These are phyloP conservation scores for Peromyscus maniculatus DNA, from an alignment of 2,113 vertebrate species.

Conservation along the genomic window DNA sequence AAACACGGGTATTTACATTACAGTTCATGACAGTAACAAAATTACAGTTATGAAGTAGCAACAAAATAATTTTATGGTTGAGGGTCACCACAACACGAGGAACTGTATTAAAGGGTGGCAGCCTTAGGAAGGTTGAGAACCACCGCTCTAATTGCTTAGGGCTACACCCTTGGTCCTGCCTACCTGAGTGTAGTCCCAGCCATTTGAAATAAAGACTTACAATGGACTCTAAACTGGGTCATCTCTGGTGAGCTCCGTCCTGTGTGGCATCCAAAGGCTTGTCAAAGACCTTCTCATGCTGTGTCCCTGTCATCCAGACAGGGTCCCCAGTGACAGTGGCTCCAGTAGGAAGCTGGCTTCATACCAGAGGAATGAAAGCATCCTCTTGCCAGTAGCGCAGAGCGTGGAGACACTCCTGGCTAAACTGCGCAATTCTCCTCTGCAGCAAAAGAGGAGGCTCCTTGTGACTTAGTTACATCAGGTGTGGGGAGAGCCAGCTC, in stretches of 20 bases:
- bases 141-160: neutral
- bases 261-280: neutral
- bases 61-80: neutral
- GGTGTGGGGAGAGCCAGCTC: neutral
- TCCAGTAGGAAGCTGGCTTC: neutral
- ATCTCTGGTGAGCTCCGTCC: neutral
- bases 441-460: neutral
- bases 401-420: neutral
- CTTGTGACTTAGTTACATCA: neutral
- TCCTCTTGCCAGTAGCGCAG: neutral
- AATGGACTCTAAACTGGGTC: neutral
- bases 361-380: neutral
- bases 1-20: neutral
- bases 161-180: neutral
- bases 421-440: neutral
- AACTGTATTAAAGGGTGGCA: neutral
- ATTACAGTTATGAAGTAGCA: neutral
- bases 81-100: neutral
- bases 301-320: neutral
- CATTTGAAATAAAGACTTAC: neutral
- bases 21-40: neutral
- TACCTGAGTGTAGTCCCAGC: neutral
- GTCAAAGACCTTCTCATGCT: neutral
- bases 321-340: neutral
- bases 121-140: neutral